These are phyloP conservation scores for Cosmorhoe ocellata DNA, from an alignment of 2,888 invertebrate species.

Conservation along the genomic window DNA sequence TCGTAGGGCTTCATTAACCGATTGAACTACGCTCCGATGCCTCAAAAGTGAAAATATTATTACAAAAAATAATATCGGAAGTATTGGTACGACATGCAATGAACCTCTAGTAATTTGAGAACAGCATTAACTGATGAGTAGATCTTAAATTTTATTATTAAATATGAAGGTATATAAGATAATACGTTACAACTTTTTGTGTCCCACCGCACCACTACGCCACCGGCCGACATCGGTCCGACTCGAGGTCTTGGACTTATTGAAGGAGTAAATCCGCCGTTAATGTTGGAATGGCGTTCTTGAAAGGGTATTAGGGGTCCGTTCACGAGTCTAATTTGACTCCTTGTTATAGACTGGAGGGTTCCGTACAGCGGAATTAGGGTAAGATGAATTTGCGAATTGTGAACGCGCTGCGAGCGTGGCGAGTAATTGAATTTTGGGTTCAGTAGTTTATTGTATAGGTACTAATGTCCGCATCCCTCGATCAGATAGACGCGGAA, in stretches of 20 bases:
- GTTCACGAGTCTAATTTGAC: conserved; percentile 51
- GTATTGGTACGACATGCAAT: no score
- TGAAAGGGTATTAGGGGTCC: conserved; percentile 50
- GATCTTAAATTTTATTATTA: no score
- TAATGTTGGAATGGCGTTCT: conserved; percentile 47
- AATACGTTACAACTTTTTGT: no score
- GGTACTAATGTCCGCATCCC: neutral
- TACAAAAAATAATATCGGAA: neutral
- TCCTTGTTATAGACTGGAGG: conserved; percentile 44
- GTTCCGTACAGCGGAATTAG: conserved; percentile 34
- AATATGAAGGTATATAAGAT: no score
- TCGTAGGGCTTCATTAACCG: conserved; percentile 57
- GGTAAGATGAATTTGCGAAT: conserved; percentile 25
- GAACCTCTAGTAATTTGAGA: no score
- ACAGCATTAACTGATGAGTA: no score
- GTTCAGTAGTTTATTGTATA: conserved; percentile 7
- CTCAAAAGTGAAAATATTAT: neutral
- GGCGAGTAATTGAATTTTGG: conserved; percentile 16
- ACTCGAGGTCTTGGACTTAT: conserved; percentile 33
- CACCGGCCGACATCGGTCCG: conserved; percentile 4
- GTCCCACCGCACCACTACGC: neutral
- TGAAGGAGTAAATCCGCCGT: conserved; percentile 50
- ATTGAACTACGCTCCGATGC: conserved; percentile 16
- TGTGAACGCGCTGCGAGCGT: conserved; percentile 14
- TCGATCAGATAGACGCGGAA: no score